These are phyloP conservation scores for Amaurobius ferox DNA, from an alignment of 2,888 invertebrate genomes.

Conservation along the genomic window DNA sequence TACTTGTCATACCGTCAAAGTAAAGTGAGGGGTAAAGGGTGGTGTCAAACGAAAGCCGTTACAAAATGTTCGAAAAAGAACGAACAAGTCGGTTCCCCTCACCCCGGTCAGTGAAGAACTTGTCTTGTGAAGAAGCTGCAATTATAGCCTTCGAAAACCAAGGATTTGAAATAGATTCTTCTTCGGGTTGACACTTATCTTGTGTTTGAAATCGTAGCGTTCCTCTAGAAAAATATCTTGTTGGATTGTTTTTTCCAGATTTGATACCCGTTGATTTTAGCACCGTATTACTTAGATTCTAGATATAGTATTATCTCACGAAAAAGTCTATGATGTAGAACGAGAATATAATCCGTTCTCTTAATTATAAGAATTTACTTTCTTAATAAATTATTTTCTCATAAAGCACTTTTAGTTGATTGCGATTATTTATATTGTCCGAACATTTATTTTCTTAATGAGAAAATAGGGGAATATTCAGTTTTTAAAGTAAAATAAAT, in stretches of 20 bases:
- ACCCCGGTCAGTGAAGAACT: slow-evolving; percentile 38
- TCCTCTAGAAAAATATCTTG: slow-evolving; percentile 45
- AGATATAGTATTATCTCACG: slow-evolving; percentile 30
- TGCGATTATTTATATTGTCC: too few species aligned
- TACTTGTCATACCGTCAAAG: too few species aligned
- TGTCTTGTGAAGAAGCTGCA: slow-evolving; percentile 40
- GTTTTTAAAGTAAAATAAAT: too few species aligned
- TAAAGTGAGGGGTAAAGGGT: neutral
- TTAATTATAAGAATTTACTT: too few species aligned
- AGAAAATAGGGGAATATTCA: too few species aligned
- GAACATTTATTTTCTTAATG: too few species aligned
- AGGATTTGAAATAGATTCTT: slow-evolving; percentile 30
- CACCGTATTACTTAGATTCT: neutral
- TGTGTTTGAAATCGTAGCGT: slow-evolving; percentile 29
- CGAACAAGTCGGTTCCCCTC: neutral
- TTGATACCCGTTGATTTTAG: slow-evolving; percentile 10
- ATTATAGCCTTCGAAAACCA: slow-evolving; percentile 50
- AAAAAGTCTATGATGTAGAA: too few species aligned
- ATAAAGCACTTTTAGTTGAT: too few species aligned
- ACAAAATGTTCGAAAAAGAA: too few species aligned
- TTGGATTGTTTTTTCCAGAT: slow-evolving; percentile 34
- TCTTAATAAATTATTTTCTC: slow-evolving; percentile 6
- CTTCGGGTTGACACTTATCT: slow-evolving; percentile 40
- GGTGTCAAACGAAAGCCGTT: neutral
- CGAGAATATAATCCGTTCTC: too few species aligned